Evolutionary conservation across 1,140 invertebrate genomes (phyloP).

Genomic region (Galendromus occidentalis): DNA sequence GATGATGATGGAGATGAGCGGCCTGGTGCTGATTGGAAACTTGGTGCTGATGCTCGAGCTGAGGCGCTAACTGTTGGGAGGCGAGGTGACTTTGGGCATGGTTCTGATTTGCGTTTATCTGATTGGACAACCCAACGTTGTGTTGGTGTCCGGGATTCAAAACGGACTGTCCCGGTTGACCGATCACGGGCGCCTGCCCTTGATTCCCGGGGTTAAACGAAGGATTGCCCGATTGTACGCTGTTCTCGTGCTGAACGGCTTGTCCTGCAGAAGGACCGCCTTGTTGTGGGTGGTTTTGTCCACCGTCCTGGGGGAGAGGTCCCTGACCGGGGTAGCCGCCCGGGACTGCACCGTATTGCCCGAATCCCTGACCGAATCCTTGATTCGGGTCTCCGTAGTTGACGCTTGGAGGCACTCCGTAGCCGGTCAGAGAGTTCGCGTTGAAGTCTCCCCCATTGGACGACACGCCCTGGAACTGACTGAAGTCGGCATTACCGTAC

Average conservation of each 20-base stretch:
- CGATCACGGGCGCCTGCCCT: neutral
- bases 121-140: neutral
- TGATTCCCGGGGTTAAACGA: neutral
- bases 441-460: neutral
- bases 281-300: neutral
- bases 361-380: neutral
- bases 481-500: neutral
- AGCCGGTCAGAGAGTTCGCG: neutral
- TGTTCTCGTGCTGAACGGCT: neutral
- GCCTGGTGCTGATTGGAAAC: neutral
- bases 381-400: neutral
- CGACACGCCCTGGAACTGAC: neutral
- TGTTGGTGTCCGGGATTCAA: neutral
- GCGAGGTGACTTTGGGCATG: neutral
- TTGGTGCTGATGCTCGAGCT: neutral
- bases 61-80: neutral
- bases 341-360: neutral
- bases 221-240: neutral
- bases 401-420: neutral
- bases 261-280: neutral
- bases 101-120: neutral
- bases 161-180: neutral
- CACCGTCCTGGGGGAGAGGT: neutral
- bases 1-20: neutral
- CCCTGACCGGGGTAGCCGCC: neutral